Percentiles rank a stretch among this genome's conserved stretches.
phyloP scores from a whole-genome alignment of 2,888 invertebrate genomes.

The Drepanosiphum platanoidis region DNA sequence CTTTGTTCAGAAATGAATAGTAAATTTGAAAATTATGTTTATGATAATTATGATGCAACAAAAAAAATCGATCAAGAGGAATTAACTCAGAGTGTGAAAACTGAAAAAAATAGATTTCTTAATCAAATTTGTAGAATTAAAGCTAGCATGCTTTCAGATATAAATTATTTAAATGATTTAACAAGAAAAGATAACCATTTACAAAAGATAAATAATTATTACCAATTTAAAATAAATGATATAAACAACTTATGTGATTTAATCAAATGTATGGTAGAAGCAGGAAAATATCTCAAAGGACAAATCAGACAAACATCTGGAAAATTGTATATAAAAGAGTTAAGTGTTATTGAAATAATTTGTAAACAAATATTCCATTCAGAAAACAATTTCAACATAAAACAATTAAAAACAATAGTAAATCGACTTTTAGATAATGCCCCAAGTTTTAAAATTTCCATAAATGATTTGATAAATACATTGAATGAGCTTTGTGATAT shows the following conservation, averaged over 20 bases:
- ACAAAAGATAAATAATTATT: background rate
- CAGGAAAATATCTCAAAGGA: background rate
- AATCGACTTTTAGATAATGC: slow-evolving; percentile 17
- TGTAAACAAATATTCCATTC: background rate
- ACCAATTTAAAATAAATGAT: slow-evolving; percentile 42
- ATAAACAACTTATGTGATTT: slow-evolving; percentile 42
- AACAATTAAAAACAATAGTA: slow-evolving; percentile 17
- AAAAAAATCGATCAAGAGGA: background rate
- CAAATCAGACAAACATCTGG: slow-evolving; percentile 10
- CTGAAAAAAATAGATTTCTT: slow-evolving; percentile 27
- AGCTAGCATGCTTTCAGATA: slow-evolving; percentile 4
- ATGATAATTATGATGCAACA: slow-evolving; percentile 2
- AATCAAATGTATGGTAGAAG: background rate
- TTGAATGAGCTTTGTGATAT: slow-evolving; percentile 24
- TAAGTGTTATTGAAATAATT: slow-evolving; percentile 27
- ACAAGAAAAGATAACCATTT: background rate
- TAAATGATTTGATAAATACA: slow-evolving; percentile 14
- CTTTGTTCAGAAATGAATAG: slow-evolving; percentile 5
- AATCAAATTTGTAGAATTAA: slow-evolving; percentile 7
- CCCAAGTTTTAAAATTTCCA: slow-evolving; percentile 38
- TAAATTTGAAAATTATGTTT: slow-evolving; percentile 3
- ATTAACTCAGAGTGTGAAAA: background rate
- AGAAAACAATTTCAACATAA: background rate
- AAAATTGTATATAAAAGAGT: slow-evolving; percentile 15
- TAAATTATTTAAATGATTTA: background rate